Evolutionary conservation across 1,140 invertebrate genomes (phyloP).

Genomic region (Aphidius ervi): DNA sequence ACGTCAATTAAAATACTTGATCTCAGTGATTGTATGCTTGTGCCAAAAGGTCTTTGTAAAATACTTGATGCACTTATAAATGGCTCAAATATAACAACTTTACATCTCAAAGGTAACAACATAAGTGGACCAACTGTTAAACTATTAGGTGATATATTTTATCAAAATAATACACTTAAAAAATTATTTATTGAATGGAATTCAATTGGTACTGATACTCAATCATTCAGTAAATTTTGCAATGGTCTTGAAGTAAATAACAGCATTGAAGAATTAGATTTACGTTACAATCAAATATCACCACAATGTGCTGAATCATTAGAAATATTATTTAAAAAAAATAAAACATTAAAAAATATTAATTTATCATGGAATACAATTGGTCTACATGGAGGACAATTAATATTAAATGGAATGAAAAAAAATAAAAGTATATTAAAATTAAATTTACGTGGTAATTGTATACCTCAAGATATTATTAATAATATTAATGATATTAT

Average conservation of each 20-base stretch:
- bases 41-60: conserved; percentile 34
- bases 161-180: conserved; percentile 42
- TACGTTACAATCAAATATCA: conserved; percentile 50
- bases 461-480: conserved; percentile 45
- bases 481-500: conserved; percentile 34
- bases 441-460: conserved; percentile 47
- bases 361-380: conserved; percentile 51
- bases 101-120: conserved; percentile 50
- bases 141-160: conserved; percentile 40
- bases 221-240: conserved; percentile 45
- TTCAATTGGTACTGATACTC: conserved; percentile 38
- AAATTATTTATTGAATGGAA: conserved; percentile 47
- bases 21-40: conserved; percentile 45
- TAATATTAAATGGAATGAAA: conserved; percentile 37
- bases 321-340: conserved; percentile 33
- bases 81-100: conserved; percentile 36
- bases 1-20: conserved; percentile 36
- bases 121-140: conserved; percentile 38
- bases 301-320: conserved; percentile 37
- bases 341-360: conserved; percentile 40
- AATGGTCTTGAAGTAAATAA: conserved; percentile 44
- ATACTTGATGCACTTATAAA: conserved; percentile 41
- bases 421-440: conserved; percentile 38
- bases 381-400: conserved; percentile 43
- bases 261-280: conserved; percentile 43